These are phyloP conservation scores for Chroicocephalus ridibundus DNA, from an alignment of 2,113 vertebrate species.

Conservation along the genomic window DNA sequence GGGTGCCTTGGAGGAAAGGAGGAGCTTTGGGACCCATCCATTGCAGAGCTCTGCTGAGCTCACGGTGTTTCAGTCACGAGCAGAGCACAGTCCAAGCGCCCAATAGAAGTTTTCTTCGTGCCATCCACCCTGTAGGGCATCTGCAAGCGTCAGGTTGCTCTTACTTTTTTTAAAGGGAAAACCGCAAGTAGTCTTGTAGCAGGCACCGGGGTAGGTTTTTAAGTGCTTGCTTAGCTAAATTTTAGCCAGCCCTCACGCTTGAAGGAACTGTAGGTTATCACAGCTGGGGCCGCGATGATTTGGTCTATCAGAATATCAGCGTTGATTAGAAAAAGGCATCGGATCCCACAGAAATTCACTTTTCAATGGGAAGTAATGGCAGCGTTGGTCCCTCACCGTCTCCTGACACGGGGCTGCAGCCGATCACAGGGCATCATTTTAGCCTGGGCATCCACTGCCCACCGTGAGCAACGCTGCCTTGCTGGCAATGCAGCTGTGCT, in stretches of 20 bases:
- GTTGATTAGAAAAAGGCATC: not conserved
- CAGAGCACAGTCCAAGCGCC: not conserved
- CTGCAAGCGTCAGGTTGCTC: not conserved
- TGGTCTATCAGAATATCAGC: not conserved
- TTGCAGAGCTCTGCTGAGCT: not conserved
- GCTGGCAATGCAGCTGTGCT: not conserved
- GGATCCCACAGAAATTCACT: not conserved
- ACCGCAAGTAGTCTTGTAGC: not conserved
- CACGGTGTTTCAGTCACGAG: accelerated
- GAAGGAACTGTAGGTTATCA: not conserved
- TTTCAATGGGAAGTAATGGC: not conserved
- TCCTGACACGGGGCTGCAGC: not conserved
- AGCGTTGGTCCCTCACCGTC: not conserved
- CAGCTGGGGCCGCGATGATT: not conserved
- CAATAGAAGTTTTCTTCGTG: accelerated
- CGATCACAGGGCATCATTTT: accelerated
- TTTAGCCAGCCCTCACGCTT: not conserved
- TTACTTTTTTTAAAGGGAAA: not conserved
- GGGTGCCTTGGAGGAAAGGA: not conserved
- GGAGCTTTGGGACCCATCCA: not conserved
- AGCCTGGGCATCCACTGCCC: not conserved
- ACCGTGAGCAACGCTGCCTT: not conserved
- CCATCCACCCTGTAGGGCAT: accelerated
- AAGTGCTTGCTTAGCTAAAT: not conserved
- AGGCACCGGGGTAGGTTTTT: not conserved